Evolutionary conservation across 2,888 invertebrate species (phyloP).

Genomic region (Parascotia fuliginaria): DNA sequence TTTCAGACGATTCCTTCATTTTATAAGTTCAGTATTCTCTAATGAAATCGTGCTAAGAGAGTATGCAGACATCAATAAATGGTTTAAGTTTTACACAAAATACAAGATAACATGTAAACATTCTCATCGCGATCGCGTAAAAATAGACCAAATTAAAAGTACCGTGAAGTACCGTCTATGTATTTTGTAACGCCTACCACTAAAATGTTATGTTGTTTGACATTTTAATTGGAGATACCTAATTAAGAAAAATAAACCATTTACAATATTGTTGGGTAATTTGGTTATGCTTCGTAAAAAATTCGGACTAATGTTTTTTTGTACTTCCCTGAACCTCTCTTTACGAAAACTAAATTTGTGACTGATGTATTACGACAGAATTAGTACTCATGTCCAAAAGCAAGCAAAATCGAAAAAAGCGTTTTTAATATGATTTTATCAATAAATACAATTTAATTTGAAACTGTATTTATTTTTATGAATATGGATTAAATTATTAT

Average conservation of each 20-base stretch:
- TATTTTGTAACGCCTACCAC: constrained; percentile 17
- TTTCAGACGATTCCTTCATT: too few relatives aligned
- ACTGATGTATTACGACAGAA: too few relatives aligned
- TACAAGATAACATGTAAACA: constrained; percentile 35
- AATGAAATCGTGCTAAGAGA: too few relatives aligned
- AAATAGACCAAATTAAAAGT: constrained; percentile 34
- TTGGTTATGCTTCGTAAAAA: not conserved
- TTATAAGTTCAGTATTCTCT: constrained; percentile 8
- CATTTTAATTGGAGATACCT: constrained; percentile 16
- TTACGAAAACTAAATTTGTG: too few relatives aligned
- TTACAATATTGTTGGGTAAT: not conserved
- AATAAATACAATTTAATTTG: too few relatives aligned
- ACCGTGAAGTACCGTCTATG: constrained; percentile 11
- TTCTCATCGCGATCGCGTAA: constrained; percentile 8
- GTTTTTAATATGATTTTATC: too few relatives aligned
- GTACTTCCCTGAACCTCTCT: too few relatives aligned
- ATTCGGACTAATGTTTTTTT: not conserved
- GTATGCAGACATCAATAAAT: constrained; percentile 33
- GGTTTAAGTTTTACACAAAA: constrained; percentile 22
- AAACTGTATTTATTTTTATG: too few relatives aligned
- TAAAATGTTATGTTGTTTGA: constrained; percentile 32
- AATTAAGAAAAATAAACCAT: constrained; percentile 15
- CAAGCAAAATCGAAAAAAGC: too few relatives aligned
- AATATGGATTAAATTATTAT: too few relatives aligned
- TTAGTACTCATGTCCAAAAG: too few relatives aligned